Evolutionary conservation across 1,140 invertebrate species (phyloP), one percentile per base, ranked within the genome.

Genomic region (Drosophila leontia): DNA sequence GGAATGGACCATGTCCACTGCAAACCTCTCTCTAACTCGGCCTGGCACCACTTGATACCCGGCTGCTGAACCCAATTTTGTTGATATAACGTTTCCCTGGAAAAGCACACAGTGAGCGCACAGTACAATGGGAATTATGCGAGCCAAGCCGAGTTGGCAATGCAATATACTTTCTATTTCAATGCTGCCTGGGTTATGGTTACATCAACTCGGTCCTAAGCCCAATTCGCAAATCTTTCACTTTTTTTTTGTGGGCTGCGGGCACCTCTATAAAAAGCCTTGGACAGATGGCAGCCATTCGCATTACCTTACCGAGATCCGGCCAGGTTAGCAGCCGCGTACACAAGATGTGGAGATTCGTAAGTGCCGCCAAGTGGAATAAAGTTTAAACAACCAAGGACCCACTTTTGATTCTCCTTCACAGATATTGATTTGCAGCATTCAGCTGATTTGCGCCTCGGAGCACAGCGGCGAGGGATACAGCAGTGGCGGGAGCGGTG

Each of bases 131-230:
- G 57, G 84, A 82, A 91, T 91, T 91, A 90, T 90, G 85, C 85
- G 86, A 90, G 60, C 56, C 60, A 29, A 85, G 71, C n/a, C 8
- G 35, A 23, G 13, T 8, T 90, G 75, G 74, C 63, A 88, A 81
- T 74, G 81, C 75, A 90, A 78, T 78, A 75, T 75, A 91, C 85
- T 91, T 90, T 90, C 86, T 91, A 90, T 91, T 90, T 91, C 85
- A 77, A 91, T 90, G 82, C 80, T 88, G 51, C 34, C 19, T 37
- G 0, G 53, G 53, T 39, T 55, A 78, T 88, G 84, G 84, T 90
- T 88, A 90, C 86, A 88, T 90, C 85, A 88, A 87, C 41, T 70
- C 51, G 39, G 70, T 72, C 67, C 53, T 72, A 37, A 45, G 79
- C 84, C 82, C 82, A 72, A 32, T 35, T 53, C 32, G 82, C 84